These are phyloP conservation scores for Sakesphorus luctuosus DNA, from an alignment of 2,113 vertebrate genomes.

Conservation along the genomic window DNA sequence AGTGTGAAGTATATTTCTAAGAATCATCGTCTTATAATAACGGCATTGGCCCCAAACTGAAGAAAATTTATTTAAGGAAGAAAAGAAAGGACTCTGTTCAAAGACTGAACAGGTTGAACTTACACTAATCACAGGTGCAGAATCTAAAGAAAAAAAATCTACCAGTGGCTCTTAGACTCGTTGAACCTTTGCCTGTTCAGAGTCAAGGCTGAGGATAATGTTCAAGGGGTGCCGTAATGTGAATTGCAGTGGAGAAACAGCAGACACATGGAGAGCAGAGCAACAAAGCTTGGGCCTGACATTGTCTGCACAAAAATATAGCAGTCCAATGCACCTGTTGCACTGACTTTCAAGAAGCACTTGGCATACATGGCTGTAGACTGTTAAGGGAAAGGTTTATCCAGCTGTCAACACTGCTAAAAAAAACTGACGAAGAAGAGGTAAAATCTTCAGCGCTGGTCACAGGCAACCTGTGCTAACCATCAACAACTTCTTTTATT, in stretches of 20 bases:
- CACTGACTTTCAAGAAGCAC: not conserved
- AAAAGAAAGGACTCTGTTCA: not conserved
- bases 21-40: not conserved
- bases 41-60: not conserved
- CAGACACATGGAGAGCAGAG: accelerated
- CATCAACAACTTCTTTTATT: not conserved
- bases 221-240: not conserved
- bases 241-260: not conserved
- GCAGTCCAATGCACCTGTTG: not conserved
- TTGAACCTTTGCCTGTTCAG: not conserved
- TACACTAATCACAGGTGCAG: not conserved
- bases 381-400: not conserved
- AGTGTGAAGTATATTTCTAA: not conserved
- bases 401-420: not conserved
- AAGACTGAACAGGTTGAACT: not conserved
- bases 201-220: not conserved
- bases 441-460: not conserved
- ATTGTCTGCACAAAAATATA: not conserved
- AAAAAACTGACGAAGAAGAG: not conserved
- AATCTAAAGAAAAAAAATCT: not conserved
- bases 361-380: not conserved
- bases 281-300: not conserved
- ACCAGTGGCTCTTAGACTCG: not conserved
- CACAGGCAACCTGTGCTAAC: not conserved
- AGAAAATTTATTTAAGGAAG: not conserved